Conservation (phyloP, 2,113 vertebrate genomes). For the Platichthys flesus region DNA sequence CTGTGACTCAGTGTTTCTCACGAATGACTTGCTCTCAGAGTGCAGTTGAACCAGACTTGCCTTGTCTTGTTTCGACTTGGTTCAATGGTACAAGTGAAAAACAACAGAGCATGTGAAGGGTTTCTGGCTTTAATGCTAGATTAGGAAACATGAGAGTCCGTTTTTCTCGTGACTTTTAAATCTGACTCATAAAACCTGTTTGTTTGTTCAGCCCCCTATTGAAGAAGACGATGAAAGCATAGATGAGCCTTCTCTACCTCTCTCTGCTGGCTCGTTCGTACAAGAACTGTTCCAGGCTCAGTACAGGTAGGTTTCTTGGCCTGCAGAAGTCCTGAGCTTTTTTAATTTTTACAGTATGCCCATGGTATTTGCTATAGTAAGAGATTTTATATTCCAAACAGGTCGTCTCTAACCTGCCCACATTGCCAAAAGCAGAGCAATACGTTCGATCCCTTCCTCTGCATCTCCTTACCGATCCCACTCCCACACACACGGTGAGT, state of each 20-base stretch:
- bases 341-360: neutral
- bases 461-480: constrained; percentile 96
- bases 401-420: constrained; percentile 96
- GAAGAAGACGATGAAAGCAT: constrained; percentile 88
- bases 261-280: constrained; percentile 93
- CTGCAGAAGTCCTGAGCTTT: neutral
- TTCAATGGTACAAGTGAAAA: neutral
- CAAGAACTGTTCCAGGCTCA: constrained; percentile 99
- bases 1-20: neutral
- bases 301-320: constrained; percentile 86
- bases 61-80: constrained; percentile 22
- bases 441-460: constrained; percentile 97
- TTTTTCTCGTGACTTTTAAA: constrained; percentile 5
- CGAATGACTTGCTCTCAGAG: neutral
- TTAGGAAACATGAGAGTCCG: constrained; percentile 8
- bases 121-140: neutral
- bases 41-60: neutral
- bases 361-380: constrained; percentile 4
- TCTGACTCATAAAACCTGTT: constrained; percentile 22
- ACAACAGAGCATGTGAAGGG: neutral
- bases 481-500: constrained; percentile 95
- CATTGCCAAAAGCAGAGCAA: constrained; percentile 99
- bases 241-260: constrained; percentile 90
- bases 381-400: constrained; percentile 59
- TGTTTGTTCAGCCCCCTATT: constrained; percentile 85